Evolutionary conservation across 2,888 invertebrate genomes (phyloP).

Genomic region (Panzeria rudis): DNA sequence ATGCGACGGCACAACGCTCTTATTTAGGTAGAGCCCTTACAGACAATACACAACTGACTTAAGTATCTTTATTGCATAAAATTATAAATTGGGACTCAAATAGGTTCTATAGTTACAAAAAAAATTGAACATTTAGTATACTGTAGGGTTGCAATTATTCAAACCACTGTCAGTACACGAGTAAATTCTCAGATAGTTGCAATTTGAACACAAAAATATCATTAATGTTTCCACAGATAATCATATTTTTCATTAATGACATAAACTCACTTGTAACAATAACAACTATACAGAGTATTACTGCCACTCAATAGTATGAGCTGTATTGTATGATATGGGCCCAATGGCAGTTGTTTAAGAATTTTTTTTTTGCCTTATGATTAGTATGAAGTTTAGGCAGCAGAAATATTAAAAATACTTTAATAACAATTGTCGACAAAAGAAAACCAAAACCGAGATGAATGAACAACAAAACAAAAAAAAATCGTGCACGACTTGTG

Average conservation of each 20-base stretch:
- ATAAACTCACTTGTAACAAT: slow-evolving; percentile 64
- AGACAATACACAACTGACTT: too few species aligned
- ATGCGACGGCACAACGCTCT: too few species aligned
- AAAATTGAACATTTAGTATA: background rate
- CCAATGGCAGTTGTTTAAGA: slow-evolving; percentile 21
- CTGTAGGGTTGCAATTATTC: background rate
- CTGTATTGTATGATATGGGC: slow-evolving; percentile 26
- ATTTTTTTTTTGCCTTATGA: slow-evolving; percentile 23
- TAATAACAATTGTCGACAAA: slow-evolving; percentile 70
- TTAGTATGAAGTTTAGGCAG: slow-evolving; percentile 36
- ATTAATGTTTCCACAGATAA: slow-evolving; percentile 68
- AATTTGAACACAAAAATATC: slow-evolving; percentile 58
- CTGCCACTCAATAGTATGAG: slow-evolving; percentile 62
- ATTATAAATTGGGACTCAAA: too few species aligned
- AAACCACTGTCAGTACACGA: background rate
- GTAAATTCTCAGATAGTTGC: slow-evolving; percentile 34
- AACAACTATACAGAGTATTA: slow-evolving; percentile 59
- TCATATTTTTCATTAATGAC: slow-evolving; percentile 72
- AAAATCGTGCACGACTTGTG: slow-evolving; percentile 74
- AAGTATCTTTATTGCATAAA: too few species aligned
- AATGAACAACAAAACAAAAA: slow-evolving; percentile 45
- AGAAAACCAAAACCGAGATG: slow-evolving; percentile 47
- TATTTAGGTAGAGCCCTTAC: too few species aligned
- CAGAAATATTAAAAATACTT: slow-evolving; percentile 59
- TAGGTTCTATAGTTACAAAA: background rate